phyloP scores from a whole-genome alignment of 2,797 vertebrate species.

The Paedocypris micromegethes region DNA sequence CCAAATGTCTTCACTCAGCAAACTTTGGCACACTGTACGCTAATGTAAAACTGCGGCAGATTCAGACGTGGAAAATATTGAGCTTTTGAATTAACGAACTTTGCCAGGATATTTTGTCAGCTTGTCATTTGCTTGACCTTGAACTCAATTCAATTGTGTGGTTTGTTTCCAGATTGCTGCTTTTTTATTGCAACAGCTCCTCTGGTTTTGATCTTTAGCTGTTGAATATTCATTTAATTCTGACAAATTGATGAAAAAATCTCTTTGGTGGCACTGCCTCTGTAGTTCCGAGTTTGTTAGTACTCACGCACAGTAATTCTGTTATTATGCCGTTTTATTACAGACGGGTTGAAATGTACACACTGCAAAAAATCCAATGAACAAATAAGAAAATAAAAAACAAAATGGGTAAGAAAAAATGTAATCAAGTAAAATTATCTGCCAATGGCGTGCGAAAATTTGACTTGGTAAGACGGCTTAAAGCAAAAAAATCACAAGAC shows the following conservation, averaged over 20 bases:
- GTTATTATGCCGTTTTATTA: neutral
- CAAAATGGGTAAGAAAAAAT: conserved; percentile 32
- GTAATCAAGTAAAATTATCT: neutral
- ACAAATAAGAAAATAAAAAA: no score
- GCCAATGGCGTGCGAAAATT: no score
- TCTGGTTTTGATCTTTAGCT: neutral
- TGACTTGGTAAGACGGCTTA: neutral
- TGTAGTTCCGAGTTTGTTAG: no score
- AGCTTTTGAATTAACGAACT: no score
- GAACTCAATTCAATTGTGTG: neutral
- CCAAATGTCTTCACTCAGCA: neutral
- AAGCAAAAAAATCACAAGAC: neutral
- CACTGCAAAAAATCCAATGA: no score
- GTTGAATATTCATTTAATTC: neutral
- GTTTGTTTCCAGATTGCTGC: neutral
- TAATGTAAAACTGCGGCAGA: no score
- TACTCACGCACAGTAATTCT: neutral
- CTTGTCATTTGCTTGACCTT: neutral
- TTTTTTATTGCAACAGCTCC: neutral
- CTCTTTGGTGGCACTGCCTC: no score
- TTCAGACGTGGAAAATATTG: no score
- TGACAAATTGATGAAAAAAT: conserved; percentile 8
- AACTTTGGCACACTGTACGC: no score
- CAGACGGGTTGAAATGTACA: no score
- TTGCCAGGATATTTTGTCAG: no score